phyloP scores from a whole-genome alignment of 2,888 invertebrate genomes.

The Unio pictorum region DNA sequence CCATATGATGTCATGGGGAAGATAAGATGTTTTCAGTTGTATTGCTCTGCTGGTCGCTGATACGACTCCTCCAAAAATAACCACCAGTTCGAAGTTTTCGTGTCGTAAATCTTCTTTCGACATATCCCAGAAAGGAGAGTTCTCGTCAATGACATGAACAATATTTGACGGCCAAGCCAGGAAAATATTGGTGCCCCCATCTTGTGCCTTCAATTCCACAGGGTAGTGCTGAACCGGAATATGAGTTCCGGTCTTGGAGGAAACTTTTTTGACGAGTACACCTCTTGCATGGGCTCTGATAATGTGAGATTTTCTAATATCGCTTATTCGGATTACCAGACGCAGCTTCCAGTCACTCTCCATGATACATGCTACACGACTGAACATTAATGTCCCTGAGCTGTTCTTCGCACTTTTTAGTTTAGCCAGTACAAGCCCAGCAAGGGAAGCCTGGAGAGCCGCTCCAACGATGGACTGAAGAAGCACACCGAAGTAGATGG shows the following conservation, averaged over 20 bases:
- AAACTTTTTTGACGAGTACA: slow-evolving; percentile 91
- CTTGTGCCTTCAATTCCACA: slow-evolving; percentile 89
- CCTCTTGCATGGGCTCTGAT: slow-evolving; percentile 91
- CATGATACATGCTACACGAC: slow-evolving; percentile 90
- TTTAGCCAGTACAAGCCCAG: slow-evolving; percentile 90
- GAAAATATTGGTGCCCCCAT: slow-evolving; percentile 91
- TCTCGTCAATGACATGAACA: slow-evolving; percentile 91
- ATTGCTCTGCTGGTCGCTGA: slow-evolving; percentile 73
- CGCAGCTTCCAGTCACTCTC: slow-evolving; percentile 65
- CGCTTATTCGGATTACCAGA: slow-evolving; percentile 70
- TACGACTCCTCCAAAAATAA: slow-evolving; percentile 91
- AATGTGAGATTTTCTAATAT: slow-evolving; percentile 66
- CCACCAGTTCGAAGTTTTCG: slow-evolving; percentile 94
- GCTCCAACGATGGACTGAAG: slow-evolving; percentile 92
- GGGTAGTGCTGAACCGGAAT: slow-evolving; percentile 94
- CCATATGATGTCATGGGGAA: slow-evolving; percentile 41
- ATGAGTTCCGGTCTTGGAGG: slow-evolving; percentile 90
- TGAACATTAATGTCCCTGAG: slow-evolving; percentile 85
- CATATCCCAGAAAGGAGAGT: slow-evolving; percentile 89
- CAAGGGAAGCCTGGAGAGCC: slow-evolving; percentile 79
- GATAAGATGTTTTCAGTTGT: slow-evolving; percentile 36
- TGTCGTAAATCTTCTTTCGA: slow-evolving; percentile 90
- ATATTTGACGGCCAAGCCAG: slow-evolving; percentile 98
- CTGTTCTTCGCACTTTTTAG: slow-evolving; percentile 94
- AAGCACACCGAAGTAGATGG: slow-evolving; percentile 90